Base-by-base conservation (phyloP, 1,140 invertebrate species). In the Lepidurus apus region DNA sequence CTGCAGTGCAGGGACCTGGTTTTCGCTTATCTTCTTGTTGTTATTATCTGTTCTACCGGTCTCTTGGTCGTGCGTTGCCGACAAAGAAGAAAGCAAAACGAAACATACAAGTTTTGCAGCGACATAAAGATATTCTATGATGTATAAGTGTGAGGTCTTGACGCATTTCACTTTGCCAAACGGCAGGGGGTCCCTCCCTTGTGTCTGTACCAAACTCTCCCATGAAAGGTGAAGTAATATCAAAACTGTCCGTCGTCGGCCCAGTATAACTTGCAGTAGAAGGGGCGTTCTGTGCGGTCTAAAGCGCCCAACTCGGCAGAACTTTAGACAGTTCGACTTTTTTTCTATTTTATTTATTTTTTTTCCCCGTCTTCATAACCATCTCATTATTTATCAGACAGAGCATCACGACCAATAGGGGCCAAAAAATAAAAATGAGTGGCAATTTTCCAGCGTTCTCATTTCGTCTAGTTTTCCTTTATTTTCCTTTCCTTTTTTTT, bases 151-250 rank as follows among this genome's bases (percentile, higher is more conserved):
- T 65, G 53, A 65, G 53, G 17, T 65, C 53, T 65, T 65, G 53
- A 65, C 53, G 53, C 53, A 65, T 65, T 65, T 65, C 21, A 65
- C 53, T 65, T 65, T 65, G 53, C 53, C 53, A 65, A 65, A 65
- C 53, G 0, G 21, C 53, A 65, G 53, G 53, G 53, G 53, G 53
- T 34, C 53, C 53, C 1, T 65, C 53, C 53, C 53, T n/a, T 65
- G 53, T 65, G 13, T 21, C 4, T 1, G 17, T 8, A 65, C 21
- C 45, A 17, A 65, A 34, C 34, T 34, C 53, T 65, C 1, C 8
- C 17, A 21, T 21, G 53, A 65, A 65, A 21, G 17, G 21, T n/a
- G 17, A 65, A 7, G 17, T 1, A 65, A 21, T 65, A 17, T 65
- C 53, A 7, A 21, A 65, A 21, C 17, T 65, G 53, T 65, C 53